Evolutionary conservation across 2,888 invertebrate genomes (phyloP).

Genomic region (Zaprionus bogoriensis): DNA sequence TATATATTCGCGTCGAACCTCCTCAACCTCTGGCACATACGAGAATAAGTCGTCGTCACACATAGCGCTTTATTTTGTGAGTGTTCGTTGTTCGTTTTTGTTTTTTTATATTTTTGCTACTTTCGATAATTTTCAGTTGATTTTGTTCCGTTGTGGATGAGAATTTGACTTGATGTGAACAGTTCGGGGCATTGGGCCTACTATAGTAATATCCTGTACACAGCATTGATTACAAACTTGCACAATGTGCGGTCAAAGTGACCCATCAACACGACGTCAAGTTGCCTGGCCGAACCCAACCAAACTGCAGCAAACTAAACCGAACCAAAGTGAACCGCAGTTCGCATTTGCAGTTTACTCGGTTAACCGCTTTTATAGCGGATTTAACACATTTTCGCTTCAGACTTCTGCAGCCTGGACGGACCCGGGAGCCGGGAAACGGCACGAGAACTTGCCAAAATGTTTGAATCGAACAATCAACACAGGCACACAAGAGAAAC

Average conservation of each 20-base stretch:
- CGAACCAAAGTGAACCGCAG: constrained; percentile 54
- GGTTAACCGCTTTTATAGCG: constrained; percentile 69
- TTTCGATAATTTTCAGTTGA: background rate
- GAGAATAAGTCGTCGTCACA: constrained; percentile 18
- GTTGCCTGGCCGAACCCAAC: constrained; percentile 11
- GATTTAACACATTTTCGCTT: constrained; percentile 61
- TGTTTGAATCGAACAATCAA: constrained; percentile 55
- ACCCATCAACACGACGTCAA: constrained; percentile 22
- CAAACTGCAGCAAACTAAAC: constrained; percentile 30
- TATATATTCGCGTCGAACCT: constrained; percentile 16
- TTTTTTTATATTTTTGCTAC: background rate
- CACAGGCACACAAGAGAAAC: background rate
- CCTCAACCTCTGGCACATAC: constrained; percentile 18
- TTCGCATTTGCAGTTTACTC: constrained; percentile 67
- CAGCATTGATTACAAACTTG: constrained; percentile 5
- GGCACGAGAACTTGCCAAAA: constrained; percentile 54
- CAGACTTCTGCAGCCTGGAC: constrained; percentile 9
- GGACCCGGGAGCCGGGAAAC: constrained; percentile 13
- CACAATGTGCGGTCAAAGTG: constrained; percentile 18
- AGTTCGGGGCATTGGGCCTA: background rate
- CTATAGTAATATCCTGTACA: background rate
- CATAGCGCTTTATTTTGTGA: too few relatives aligned
- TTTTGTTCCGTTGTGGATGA: background rate
- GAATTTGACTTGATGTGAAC: background rate
- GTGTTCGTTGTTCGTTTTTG: too few relatives aligned